Evolutionary conservation across 2,797 vertebrate species (phyloP).

Genomic region (Acomys russatus): DNA sequence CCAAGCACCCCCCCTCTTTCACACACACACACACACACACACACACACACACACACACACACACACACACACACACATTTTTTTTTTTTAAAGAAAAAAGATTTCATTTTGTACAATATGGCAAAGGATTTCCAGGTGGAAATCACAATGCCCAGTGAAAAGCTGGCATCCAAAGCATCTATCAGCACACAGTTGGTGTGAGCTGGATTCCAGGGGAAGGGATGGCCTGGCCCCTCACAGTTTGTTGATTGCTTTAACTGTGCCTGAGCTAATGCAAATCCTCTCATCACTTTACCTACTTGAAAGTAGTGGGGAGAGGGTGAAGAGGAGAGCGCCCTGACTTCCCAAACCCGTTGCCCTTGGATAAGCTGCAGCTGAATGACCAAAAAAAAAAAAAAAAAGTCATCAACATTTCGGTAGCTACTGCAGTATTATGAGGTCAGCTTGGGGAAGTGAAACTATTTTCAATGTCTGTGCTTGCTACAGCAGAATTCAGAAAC

Average conservation of each 20-base stretch:
- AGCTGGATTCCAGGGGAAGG: not conserved
- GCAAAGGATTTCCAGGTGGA: not conserved
- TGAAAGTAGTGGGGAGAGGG: not conserved
- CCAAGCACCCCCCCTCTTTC: not conserved
- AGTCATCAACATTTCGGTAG: constrained; percentile 58
- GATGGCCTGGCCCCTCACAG: not conserved
- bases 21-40: not conserved
- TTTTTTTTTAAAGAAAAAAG: not conserved
- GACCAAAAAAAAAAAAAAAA: constrained; percentile 35
- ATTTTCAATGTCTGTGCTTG: constrained; percentile 68
- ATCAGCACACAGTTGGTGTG: not conserved
- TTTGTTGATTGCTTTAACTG: constrained; percentile 28
- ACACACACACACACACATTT: not conserved
- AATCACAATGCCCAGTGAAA: not conserved
- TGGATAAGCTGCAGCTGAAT: constrained; percentile 7
- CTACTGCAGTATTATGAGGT: constrained; percentile 18
- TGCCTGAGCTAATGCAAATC: constrained; percentile 11
- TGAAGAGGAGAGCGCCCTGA: not conserved
- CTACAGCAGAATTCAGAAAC: constrained; percentile 69
- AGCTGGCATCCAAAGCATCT: not conserved
- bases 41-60: not conserved
- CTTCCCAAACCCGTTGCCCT: constrained; percentile 2
- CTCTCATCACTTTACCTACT: not conserved
- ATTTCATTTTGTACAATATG: constrained; percentile 9
- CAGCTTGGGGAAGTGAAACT: constrained; percentile 46